A percentile compares a stretch with the other conserved stretches of the same genome.
These are phyloP conservation scores for Rhopalosiphum nymphaeae DNA, from an alignment of 2,888 invertebrate genomes.

Conservation along the genomic window DNA sequence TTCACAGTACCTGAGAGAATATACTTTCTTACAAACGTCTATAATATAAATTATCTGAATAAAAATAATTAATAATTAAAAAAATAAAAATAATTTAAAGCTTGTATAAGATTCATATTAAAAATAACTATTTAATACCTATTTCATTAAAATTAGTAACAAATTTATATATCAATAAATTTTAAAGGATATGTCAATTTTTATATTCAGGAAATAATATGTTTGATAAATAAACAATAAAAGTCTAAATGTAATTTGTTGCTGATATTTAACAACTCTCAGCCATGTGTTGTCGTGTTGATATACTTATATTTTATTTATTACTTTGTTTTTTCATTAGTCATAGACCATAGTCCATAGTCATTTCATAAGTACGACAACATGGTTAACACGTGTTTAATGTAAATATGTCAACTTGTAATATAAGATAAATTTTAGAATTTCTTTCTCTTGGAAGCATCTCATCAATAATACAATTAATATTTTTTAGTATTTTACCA, in stretches of 20 bases:
- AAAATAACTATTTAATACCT: not conserved
- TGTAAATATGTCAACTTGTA: conserved; percentile 41
- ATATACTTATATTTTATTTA: conserved; percentile 44
- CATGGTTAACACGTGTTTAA: conserved; percentile 33
- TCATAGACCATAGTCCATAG: not conserved
- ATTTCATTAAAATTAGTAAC: conserved; percentile 1
- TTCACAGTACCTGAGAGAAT: not conserved
- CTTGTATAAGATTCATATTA: not conserved
- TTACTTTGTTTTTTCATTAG: conserved; percentile 53
- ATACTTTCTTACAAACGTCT: not conserved
- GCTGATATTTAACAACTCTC: conserved; percentile 53
- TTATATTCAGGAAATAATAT: not conserved
- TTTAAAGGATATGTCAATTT: not conserved
- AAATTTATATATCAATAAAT: not conserved
- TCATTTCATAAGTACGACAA: conserved; percentile 32
- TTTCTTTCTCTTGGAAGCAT: not conserved
- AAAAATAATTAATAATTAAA: not conserved
- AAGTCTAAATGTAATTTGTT: conserved; percentile 48
- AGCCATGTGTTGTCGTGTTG: conserved; percentile 58
- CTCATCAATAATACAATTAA: not conserved
- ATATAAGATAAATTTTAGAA: conserved; percentile 6
- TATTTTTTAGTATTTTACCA: not conserved
- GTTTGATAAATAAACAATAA: conserved; percentile 51
- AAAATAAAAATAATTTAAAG: not conserved
- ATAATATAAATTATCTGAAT: too few relatives aligned